Evolutionary conservation across 1,140 invertebrate species (phyloP).

Genomic region (Zaprionus tsacasi): DNA sequence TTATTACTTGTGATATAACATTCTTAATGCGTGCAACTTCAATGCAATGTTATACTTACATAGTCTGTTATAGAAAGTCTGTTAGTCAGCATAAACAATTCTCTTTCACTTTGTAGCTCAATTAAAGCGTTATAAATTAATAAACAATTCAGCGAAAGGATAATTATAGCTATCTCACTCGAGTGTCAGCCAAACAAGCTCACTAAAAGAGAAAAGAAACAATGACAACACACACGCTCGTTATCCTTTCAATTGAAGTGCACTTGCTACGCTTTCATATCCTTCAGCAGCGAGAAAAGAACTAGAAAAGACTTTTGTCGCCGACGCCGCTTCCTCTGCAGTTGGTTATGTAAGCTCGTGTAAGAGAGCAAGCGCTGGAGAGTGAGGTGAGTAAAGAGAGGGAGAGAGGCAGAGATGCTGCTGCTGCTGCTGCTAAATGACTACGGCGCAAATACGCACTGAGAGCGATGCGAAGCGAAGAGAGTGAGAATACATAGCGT

Average conservation of each 20-base stretch:
- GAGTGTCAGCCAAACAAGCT: background rate
- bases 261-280: constrained; percentile 47
- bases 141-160: constrained; percentile 1
- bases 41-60: background rate
- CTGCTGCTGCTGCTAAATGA: constrained; percentile 4
- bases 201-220: constrained; percentile 41
- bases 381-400: background rate
- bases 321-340: constrained; percentile 1
- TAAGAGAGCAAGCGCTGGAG: constrained; percentile 36
- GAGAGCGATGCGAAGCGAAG: background rate
- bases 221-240: constrained; percentile 44
- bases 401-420: background rate
- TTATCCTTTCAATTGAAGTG: constrained; percentile 74
- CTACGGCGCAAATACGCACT: constrained; percentile 17
- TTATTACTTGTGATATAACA: background rate
- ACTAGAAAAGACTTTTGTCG: constrained; percentile 26
- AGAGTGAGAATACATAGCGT: constrained; percentile 2
- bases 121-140: constrained; percentile 7
- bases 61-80: background rate
- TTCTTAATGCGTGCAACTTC: background rate
- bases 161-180: background rate
- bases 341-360: constrained; percentile 70
- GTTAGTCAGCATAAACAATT: too few relatives aligned
- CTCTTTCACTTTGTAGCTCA: background rate
- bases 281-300: constrained; percentile 41